Conservation (phyloP, 2,888 invertebrate species). For the Epinotia nisella region DNA sequence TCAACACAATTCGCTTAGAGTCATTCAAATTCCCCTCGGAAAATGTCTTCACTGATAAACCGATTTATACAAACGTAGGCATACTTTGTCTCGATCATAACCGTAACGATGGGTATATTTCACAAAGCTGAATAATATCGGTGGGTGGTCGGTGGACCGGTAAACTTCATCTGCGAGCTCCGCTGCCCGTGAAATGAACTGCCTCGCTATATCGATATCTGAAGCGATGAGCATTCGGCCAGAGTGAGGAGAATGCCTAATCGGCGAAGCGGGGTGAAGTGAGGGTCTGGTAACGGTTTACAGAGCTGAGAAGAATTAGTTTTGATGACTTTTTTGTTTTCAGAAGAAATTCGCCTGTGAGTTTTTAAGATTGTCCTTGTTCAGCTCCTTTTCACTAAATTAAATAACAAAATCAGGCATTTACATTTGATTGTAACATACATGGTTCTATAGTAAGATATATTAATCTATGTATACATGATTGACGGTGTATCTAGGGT, state of each 20-base stretch:
- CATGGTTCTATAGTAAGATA: no score
- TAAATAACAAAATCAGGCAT: no score
- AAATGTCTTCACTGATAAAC: conserved; percentile 11
- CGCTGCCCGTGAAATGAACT: conserved; percentile 84
- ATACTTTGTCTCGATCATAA: conserved; percentile 10
- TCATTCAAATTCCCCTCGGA: background rate
- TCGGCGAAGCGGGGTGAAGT: background rate
- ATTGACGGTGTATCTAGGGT: no score
- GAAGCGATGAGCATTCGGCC: conserved; percentile 45
- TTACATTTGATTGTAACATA: no score
- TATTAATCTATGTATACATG: no score
- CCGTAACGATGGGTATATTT: conserved; percentile 25
- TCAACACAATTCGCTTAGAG: conserved; percentile 3
- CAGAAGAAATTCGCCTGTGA: background rate
- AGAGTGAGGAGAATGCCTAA: background rate
- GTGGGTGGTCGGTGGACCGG: conserved; percentile 73
- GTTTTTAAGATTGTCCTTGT: no score
- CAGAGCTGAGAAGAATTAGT: background rate
- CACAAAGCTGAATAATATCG: conserved; percentile 45
- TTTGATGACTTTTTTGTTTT: background rate
- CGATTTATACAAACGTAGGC: conserved; percentile 12
- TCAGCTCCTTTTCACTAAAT: no score
- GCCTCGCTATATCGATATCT: conserved; percentile 63
- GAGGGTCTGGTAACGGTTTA: background rate
- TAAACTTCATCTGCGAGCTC: conserved; percentile 83